Evolutionary conservation across 2,113 vertebrate genomes (phyloP).

Genomic region (Ceuthmochares aereus): DNA sequence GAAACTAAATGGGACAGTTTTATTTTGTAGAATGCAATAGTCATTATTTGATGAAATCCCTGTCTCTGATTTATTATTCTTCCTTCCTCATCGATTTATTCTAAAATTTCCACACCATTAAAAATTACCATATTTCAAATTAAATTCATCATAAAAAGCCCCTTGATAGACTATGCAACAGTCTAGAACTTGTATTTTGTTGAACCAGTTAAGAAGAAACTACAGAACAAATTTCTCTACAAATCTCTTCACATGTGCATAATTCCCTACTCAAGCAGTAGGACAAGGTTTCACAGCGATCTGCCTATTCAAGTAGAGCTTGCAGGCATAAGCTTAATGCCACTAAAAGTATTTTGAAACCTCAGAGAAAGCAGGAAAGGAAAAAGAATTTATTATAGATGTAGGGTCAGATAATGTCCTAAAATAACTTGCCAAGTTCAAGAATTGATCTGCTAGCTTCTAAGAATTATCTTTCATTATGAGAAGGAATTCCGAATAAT

Average conservation of each 20-base stretch:
- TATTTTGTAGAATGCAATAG: neutral
- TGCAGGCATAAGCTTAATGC: neutral
- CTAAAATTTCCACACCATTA: neutral
- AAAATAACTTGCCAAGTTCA: neutral
- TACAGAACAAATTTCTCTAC: neutral
- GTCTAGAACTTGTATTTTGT: neutral
- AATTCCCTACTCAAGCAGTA: neutral
- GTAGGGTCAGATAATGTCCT: neutral
- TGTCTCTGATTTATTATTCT: neutral
- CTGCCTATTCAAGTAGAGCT: neutral
- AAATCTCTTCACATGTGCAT: neutral
- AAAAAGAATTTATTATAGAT: neutral
- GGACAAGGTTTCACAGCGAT: neutral
- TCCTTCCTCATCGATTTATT: neutral
- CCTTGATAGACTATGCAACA: neutral
- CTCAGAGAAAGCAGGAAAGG: neutral
- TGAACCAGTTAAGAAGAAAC: neutral
- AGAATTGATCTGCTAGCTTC: neutral
- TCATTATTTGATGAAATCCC: neutral
- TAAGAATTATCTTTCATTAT: neutral
- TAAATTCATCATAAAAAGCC: neutral
- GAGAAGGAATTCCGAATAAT: neutral
- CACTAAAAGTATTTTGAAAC: neutral
- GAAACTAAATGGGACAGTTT: neutral
- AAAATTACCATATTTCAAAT: neutral